Evolutionary conservation across 1,140 invertebrate species (phyloP).

Genomic region (Sogatella furcifera): DNA sequence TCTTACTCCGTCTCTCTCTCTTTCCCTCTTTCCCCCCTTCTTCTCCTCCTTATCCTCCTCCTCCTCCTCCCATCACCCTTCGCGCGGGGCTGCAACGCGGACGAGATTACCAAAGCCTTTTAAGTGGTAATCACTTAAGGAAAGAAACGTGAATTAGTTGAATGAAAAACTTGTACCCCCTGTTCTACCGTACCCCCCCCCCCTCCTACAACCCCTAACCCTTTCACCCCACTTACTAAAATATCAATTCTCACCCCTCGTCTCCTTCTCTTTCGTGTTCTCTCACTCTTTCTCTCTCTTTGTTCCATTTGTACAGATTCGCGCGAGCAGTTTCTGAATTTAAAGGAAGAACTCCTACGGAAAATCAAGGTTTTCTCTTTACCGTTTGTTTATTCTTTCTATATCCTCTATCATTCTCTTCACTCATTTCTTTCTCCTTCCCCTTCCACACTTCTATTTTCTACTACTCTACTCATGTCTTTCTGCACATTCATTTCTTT

Average conservation of each 20-base stretch:
- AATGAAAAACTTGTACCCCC: constrained; percentile 14
- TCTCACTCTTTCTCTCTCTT: background rate
- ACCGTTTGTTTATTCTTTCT: no score
- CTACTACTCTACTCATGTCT: no score
- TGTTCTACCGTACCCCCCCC: no score
- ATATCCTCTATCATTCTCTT: no score
- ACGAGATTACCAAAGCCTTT: constrained; percentile 14
- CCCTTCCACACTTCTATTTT: no score
- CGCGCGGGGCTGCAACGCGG: no score
- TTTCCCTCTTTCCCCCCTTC: background rate
- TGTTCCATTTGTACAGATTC: background rate
- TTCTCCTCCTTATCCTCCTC: background rate
- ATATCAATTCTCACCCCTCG: background rate
- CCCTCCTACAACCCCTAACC: no score
- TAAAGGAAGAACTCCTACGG: no score
- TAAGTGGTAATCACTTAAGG: constrained; percentile 16
- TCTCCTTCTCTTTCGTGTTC: background rate
- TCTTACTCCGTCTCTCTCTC: background rate
- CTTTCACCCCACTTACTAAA: background rate
- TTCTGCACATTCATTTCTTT: no score
- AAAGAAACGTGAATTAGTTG: constrained; percentile 17
- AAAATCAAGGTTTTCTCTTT: no score
- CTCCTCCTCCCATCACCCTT: background rate
- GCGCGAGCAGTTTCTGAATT: no score
- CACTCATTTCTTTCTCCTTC: no score